Percentiles rank a stretch among this genome's conserved stretches.
Conservation (phyloP, 2,888 invertebrate genomes). For the Brenthis daphne region DNA sequence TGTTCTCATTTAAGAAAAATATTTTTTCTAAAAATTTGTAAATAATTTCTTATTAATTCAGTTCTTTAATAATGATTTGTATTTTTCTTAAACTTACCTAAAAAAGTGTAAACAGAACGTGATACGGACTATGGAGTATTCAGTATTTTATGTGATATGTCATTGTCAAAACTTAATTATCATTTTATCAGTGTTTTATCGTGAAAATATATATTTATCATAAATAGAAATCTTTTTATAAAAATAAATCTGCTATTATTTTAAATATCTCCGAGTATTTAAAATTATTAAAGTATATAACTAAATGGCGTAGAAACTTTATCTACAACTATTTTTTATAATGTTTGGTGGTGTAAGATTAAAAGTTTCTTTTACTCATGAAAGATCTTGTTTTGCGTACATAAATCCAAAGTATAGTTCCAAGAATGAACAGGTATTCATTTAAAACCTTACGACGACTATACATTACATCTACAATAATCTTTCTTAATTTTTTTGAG, state of each 20-base stretch:
- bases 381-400: slow-evolving; percentile 74
- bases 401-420: slow-evolving; percentile 73
- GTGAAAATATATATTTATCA: slow-evolving; percentile 1
- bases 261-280: neutral
- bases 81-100: too few relatives aligned
- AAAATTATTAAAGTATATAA: neutral
- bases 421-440: slow-evolving; percentile 65
- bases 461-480: slow-evolving; percentile 39
- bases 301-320: neutral
- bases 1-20: too few relatives aligned
- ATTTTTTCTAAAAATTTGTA: too few relatives aligned
- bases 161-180: slow-evolving; percentile 12
- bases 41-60: too few relatives aligned
- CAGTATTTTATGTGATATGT: neutral
- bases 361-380: slow-evolving; percentile 65
- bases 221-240: neutral
- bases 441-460: slow-evolving; percentile 36
- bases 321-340: slow-evolving; percentile 14
- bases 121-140: slow-evolving; percentile 3
- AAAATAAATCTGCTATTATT: neutral
- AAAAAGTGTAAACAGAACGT: neutral
- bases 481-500: slow-evolving; percentile 36
- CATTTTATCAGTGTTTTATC: slow-evolving; percentile 13
- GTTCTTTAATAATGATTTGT: too few relatives aligned
- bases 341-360: slow-evolving; percentile 72